Conservation (phyloP, 2,888 invertebrate species). For the Plebejus anna region DNA sequence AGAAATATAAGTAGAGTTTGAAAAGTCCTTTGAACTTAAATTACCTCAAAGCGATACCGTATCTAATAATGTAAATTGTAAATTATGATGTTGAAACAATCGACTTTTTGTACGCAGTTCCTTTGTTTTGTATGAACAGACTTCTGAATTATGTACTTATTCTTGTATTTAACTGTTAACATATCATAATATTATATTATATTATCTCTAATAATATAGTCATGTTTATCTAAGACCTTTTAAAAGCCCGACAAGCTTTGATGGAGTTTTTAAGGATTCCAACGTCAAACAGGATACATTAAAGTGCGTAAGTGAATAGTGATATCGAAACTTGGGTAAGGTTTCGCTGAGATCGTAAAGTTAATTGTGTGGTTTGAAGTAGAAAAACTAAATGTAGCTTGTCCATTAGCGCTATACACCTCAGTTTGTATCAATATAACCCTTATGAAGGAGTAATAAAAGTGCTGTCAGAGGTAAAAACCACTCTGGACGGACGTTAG, state of each 20-base stretch:
- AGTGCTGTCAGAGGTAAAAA: background rate
- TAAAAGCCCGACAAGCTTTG: background rate
- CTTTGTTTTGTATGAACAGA: background rate
- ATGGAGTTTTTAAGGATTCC: background rate
- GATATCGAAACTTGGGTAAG: background rate
- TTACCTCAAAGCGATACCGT: conserved; percentile 12
- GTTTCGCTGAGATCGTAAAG: background rate
- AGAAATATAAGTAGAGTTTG: background rate
- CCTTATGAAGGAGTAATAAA: background rate
- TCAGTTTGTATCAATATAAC: background rate
- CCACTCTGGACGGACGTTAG: background rate
- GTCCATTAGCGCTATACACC: background rate
- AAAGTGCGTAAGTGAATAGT: background rate
- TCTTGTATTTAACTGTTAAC: too few species aligned
- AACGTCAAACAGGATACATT: background rate
- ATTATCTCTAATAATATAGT: background rate
- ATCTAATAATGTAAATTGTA: conserved; percentile 20
- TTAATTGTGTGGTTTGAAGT: background rate
- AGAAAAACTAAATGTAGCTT: background rate
- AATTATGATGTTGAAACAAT: conserved; percentile 19
- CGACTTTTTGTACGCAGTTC: background rate
- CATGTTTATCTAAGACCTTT: background rate
- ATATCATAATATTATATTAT: too few species aligned
- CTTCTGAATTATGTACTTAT: background rate
- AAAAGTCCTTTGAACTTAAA: background rate